phyloP scores from a whole-genome alignment of 1,140 invertebrate species.

The Eciton burchellii region DNA sequence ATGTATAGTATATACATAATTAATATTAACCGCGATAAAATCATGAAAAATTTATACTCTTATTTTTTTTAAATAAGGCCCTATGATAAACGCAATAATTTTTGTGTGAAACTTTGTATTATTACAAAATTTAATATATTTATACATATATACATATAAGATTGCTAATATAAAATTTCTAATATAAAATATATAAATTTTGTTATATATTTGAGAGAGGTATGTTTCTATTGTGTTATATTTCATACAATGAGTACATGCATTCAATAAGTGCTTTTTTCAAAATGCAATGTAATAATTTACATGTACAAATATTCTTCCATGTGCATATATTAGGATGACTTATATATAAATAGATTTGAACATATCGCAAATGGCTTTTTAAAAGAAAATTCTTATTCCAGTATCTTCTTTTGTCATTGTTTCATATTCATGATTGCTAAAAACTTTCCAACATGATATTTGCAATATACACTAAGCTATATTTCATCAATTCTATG shows the following conservation, averaged over 20 bases:
- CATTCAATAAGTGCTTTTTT: constrained; percentile 49
- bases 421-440: constrained; percentile 31
- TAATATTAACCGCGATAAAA: background rate
- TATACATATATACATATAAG: constrained; percentile 42
- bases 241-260: constrained; percentile 5
- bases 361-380: constrained; percentile 13
- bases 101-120: constrained; percentile 44
- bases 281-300: constrained; percentile 43
- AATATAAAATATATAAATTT: too few relatives aligned
- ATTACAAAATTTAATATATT: constrained; percentile 53
- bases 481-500: constrained; percentile 11
- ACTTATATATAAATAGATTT: constrained; percentile 33
- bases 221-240: constrained; percentile 35
- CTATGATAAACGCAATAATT: constrained; percentile 58
- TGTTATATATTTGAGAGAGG: too few relatives aligned
- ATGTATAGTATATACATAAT: background rate
- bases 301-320: constrained; percentile 63
- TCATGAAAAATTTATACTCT: constrained; percentile 37
- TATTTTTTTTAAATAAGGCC: constrained; percentile 48
- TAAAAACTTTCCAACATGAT: constrained; percentile 25
- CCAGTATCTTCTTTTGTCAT: constrained; percentile 3
- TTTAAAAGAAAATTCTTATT: constrained; percentile 21
- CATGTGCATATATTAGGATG: constrained; percentile 28
- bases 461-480: constrained; percentile 30
- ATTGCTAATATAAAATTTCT: too few relatives aligned